A percentile compares a stretch with the other conserved stretches of the same genome.
These are phyloP conservation scores for Ctenochaetus hawaiiensis DNA, from an alignment of 2,797 vertebrate genomes.

Conservation along the genomic window DNA sequence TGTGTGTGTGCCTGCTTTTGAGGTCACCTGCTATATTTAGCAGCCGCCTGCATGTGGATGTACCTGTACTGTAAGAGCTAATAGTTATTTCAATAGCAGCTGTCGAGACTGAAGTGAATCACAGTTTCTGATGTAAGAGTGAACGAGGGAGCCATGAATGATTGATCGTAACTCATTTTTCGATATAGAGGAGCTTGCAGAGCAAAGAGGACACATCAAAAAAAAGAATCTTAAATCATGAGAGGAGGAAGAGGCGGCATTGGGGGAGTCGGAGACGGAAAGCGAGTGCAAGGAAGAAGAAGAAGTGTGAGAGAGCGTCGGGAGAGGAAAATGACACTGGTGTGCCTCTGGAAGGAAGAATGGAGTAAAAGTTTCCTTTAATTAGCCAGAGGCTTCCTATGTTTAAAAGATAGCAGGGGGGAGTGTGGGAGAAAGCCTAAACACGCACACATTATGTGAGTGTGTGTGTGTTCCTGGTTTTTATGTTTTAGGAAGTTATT, in stretches of 20 bases:
- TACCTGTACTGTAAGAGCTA: conserved; percentile 66
- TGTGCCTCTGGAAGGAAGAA: conserved; percentile 42
- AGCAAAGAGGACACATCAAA: conserved; percentile 56
- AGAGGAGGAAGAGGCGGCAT: conserved; percentile 19
- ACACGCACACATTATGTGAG: background rate
- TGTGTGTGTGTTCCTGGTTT: conserved; percentile 27
- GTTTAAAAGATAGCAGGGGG: conserved; percentile 46
- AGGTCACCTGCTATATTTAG: conserved; percentile 71
- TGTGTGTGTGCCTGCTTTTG: conserved; percentile 47
- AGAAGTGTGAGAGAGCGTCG: conserved; percentile 14
- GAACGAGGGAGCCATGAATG: conserved; percentile 67
- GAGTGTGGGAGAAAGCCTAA: conserved; percentile 31
- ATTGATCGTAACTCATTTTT: conserved; percentile 69
- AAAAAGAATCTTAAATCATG: conserved; percentile 40
- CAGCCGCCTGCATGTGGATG: conserved; percentile 38
- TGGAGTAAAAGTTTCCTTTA: conserved; percentile 60
- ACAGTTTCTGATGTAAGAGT: conserved; percentile 69
- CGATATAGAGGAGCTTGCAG: conserved; percentile 38
- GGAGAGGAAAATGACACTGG: conserved; percentile 51
- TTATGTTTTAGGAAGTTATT: conserved; percentile 15
- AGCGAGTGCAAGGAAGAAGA: background rate
- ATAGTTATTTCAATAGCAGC: conserved; percentile 66
- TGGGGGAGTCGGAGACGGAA: conserved; percentile 41
- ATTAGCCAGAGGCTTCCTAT: conserved; percentile 65
- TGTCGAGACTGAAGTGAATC: conserved; percentile 64